phyloP scores from a whole-genome alignment of 1,140 invertebrate species.

The Sitodiplosis mosellana region DNA sequence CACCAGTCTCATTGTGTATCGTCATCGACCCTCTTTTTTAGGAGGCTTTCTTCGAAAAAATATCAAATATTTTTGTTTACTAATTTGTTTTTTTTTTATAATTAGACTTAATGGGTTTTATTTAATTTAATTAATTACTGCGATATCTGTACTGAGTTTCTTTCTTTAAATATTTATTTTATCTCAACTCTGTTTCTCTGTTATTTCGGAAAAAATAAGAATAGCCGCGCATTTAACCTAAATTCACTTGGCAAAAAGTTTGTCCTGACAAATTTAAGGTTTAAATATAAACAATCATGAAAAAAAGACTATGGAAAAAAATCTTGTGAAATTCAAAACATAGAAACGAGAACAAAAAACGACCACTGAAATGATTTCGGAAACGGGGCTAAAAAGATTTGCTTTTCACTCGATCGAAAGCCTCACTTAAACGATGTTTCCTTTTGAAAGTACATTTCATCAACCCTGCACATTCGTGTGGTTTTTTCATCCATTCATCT shows the following conservation, averaged over 20 bases:
- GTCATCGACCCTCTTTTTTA: slow-evolving; percentile 1
- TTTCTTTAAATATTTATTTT: background rate
- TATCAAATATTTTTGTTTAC: slow-evolving; percentile 4
- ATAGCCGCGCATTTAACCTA: background rate
- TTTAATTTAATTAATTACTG: background rate
- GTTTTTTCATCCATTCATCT: too few species aligned
- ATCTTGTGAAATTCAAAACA: too few species aligned
- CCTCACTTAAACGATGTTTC: too few species aligned
- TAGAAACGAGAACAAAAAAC: too few species aligned
- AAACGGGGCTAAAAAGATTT: too few species aligned
- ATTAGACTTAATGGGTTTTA: background rate
- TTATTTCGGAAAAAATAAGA: background rate
- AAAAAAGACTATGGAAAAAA: too few species aligned
- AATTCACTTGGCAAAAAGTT: background rate
- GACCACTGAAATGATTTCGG: too few species aligned
- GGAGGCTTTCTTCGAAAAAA: slow-evolving; percentile 6
- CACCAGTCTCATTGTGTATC: background rate
- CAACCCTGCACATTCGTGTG: too few species aligned
- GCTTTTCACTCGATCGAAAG: too few species aligned
- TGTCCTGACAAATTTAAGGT: too few species aligned
- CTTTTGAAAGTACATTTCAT: too few species aligned
- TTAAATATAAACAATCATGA: too few species aligned
- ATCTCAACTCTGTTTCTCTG: background rate
- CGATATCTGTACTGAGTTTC: background rate
- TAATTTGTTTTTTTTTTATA: slow-evolving; percentile 1